phyloP scores from a whole-genome alignment of 2,113 vertebrate genomes.

The Catagonus wagneri region DNA sequence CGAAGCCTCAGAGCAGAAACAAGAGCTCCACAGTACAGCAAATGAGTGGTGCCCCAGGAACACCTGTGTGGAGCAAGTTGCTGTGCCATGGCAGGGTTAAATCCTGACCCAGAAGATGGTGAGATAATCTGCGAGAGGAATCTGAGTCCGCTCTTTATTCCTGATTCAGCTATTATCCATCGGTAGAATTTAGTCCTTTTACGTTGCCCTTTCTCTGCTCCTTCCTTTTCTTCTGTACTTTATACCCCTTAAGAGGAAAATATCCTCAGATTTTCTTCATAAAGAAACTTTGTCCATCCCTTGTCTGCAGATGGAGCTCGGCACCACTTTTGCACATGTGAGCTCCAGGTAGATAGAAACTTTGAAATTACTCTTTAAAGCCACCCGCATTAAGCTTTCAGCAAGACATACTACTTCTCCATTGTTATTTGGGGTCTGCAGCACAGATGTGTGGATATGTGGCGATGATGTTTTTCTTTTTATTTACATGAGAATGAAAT shows the following conservation, averaged over 20 bases:
- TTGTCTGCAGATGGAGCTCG: not conserved
- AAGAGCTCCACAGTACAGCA: not conserved
- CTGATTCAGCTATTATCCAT: not conserved
- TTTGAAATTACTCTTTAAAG: not conserved
- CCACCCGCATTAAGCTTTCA: not conserved
- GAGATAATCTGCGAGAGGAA: not conserved
- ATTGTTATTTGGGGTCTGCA: not conserved
- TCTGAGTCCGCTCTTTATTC: not conserved
- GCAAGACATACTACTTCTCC: not conserved
- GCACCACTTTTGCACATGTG: not conserved
- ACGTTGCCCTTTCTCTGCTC: not conserved
- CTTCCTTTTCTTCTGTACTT: not conserved
- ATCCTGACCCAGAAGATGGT: not conserved
- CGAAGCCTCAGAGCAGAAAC: not conserved
- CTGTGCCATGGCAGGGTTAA: not conserved
- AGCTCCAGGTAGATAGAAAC: not conserved
- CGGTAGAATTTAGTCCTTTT: not conserved
- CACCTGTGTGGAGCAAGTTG: not conserved
- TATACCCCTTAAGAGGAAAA: not conserved
- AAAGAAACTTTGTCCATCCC: not conserved
- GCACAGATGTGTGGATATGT: too few species aligned
- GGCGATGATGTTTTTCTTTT: not conserved
- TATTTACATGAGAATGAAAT: not conserved
- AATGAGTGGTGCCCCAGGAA: not conserved
- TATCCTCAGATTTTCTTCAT: not conserved